Evolutionary conservation across 2,113 vertebrate genomes (phyloP).

Genomic region (Grammomys dolichurus): DNA sequence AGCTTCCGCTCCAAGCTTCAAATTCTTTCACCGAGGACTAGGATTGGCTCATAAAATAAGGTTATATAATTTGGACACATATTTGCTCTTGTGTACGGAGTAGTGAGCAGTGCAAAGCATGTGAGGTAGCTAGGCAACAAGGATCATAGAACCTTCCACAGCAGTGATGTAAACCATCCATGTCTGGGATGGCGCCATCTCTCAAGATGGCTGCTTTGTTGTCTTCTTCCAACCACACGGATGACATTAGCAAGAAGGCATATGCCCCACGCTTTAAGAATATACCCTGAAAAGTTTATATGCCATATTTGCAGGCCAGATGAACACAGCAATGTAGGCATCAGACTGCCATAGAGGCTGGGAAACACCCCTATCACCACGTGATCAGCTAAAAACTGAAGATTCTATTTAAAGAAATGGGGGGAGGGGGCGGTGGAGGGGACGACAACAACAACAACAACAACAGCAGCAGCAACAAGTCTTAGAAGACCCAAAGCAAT

Average conservation of each 20-base stretch:
- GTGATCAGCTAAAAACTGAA: not conserved
- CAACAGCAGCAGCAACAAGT: not conserved
- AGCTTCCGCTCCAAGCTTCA: not conserved
- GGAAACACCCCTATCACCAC: not conserved
- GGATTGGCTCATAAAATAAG: not conserved
- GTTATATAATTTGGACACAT: not conserved
- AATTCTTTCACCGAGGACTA: not conserved
- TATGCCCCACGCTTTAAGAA: not conserved
- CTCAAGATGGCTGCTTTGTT: not conserved
- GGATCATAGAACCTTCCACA: not conserved
- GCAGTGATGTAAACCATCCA: not conserved
- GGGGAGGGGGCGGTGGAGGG: not conserved
- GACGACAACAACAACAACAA: not conserved
- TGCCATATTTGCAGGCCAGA: not conserved
- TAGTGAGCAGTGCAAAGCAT: not conserved
- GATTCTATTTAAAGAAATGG: not conserved
- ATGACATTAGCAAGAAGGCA: not conserved
- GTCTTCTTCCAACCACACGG: not conserved
- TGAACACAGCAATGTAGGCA: not conserved
- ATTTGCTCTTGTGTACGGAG: not conserved
- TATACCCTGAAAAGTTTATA: not conserved
- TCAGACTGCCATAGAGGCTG: not conserved
- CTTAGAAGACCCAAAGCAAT: not conserved
- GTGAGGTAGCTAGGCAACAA: not conserved
- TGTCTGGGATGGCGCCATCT: not conserved